Percentiles rank a stretch among this genome's conserved stretches.
These are phyloP conservation scores for Drosophila subquinaria DNA, from an alignment of 2,888 invertebrate species.

Conservation along the genomic window DNA sequence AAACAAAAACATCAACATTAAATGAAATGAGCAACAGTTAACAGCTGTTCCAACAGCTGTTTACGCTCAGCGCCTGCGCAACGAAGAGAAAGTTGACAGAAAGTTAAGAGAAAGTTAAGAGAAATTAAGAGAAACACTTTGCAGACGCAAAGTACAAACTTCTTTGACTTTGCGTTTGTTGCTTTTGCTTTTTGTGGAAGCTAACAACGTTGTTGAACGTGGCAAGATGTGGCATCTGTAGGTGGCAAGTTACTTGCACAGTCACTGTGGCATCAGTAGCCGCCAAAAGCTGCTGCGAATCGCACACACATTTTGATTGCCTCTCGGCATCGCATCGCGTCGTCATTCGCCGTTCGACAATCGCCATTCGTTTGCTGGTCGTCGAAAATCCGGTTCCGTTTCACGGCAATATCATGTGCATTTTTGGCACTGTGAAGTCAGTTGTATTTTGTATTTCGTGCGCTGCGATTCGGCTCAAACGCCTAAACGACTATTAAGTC, in stretches of 20 bases:
- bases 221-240: conserved; percentile 23
- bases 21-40: conserved; percentile 47
- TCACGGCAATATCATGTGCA: conserved; percentile 35
- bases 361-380: conserved; percentile 23
- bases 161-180: conserved; percentile 26
- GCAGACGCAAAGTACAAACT: conserved; percentile 11
- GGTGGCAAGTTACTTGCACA: conserved; percentile 18
- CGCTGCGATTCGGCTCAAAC: conserved; percentile 49
- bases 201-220: conserved; percentile 43
- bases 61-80: conserved; percentile 58
- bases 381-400: conserved; percentile 19
- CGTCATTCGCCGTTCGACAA: conserved; percentile 9
- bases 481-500: neutral
- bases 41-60: conserved; percentile 64
- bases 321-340: conserved; percentile 52
- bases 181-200: conserved; percentile 47
- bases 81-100: conserved; percentile 51
- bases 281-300: conserved; percentile 53
- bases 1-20: conserved; percentile 58
- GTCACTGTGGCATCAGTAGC: conserved; percentile 34
- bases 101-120: too few species aligned
- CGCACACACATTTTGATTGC: conserved; percentile 58
- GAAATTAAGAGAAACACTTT: conserved; percentile 46
- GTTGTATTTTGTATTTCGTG: conserved; percentile 67
- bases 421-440: conserved; percentile 48